These are phyloP conservation scores for Caenorhabditis sp. DNA, from an alignment of 2,888 invertebrate species.

Conservation along the genomic window DNA sequence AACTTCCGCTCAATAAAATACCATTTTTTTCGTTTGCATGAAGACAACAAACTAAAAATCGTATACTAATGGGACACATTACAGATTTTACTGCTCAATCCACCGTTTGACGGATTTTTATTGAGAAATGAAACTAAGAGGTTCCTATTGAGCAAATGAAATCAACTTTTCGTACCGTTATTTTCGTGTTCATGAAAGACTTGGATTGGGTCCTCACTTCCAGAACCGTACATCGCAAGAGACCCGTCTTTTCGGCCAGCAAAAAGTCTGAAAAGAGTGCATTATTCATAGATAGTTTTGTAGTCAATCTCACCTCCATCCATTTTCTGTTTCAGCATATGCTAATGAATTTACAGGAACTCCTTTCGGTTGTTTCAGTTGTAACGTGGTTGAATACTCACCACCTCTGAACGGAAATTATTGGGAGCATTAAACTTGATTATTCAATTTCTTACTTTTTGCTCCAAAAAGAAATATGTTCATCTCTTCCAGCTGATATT, in stretches of 20 bases:
- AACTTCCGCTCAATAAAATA: slow-evolving; percentile 84
- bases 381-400: slow-evolving; percentile 24
- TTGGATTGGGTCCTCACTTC: slow-evolving; percentile 29
- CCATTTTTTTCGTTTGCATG: slow-evolving; percentile 73
- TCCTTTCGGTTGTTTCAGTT: slow-evolving; percentile 33
- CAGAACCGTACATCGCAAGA: slow-evolving; percentile 52
- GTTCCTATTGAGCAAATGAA: no score
- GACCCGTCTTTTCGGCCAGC: slow-evolving; percentile 57
- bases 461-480: slow-evolving; percentile 52
- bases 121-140: no score
- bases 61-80: no score
- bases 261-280: slow-evolving; percentile 21
- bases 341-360: slow-evolving; percentile 57
- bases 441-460: slow-evolving; percentile 26
- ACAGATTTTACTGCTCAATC: no score
- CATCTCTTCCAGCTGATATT: slow-evolving; percentile 59
- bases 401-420: slow-evolving; percentile 28
- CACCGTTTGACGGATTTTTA: no score
- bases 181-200: slow-evolving; percentile 38
- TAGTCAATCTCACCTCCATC: slow-evolving; percentile 32
- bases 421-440: slow-evolving; percentile 9
- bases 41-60: slow-evolving; percentile 73
- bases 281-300: background rate
- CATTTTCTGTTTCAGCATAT: slow-evolving; percentile 36
- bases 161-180: no score